A percentile compares a stretch with the other conserved stretches of the same genome.
Conservation (phyloP, 2,113 vertebrate species). For the Candoia aspera region DNA sequence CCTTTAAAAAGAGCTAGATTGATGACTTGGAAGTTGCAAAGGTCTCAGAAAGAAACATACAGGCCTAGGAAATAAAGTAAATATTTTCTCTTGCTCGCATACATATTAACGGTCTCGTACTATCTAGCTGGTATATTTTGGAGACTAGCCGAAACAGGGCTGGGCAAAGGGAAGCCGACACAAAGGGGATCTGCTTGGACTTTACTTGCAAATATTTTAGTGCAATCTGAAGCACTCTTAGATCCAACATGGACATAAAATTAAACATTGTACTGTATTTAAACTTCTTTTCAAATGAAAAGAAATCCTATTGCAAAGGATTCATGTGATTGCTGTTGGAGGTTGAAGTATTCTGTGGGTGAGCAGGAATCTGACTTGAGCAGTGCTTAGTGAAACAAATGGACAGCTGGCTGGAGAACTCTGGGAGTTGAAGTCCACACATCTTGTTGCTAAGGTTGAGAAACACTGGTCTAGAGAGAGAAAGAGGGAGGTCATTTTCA, state of each 20-base stretch:
- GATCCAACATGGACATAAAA: neutral
- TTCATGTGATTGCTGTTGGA: neutral
- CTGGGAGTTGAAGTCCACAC: no score
- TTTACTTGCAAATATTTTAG: neutral
- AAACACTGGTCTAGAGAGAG: no score
- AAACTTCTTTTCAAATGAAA: neutral
- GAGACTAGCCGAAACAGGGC: neutral
- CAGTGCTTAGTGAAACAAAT: neutral
- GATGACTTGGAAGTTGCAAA: conserved; percentile 22
- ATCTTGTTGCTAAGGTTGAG: no score
- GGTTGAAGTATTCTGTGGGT: neutral
- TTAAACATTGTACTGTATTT: neutral
- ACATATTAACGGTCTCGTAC: neutral
- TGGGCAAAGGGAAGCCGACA: neutral
- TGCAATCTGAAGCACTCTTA: neutral
- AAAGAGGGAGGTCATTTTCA: no score
- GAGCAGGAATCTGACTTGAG: neutral
- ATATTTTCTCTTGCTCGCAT: conserved; percentile 15
- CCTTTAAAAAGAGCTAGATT: conserved; percentile 36
- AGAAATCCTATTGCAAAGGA: neutral
- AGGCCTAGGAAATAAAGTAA: conserved; percentile 32
- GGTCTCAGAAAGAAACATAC: conserved; percentile 23
- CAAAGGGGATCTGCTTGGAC: neutral
- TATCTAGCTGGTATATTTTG: neutral
- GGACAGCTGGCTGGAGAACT: no score